Percentiles rank a stretch among this genome's conserved stretches.
Conservation (phyloP, 2,888 invertebrate species). For the Xylophagus ater region DNA sequence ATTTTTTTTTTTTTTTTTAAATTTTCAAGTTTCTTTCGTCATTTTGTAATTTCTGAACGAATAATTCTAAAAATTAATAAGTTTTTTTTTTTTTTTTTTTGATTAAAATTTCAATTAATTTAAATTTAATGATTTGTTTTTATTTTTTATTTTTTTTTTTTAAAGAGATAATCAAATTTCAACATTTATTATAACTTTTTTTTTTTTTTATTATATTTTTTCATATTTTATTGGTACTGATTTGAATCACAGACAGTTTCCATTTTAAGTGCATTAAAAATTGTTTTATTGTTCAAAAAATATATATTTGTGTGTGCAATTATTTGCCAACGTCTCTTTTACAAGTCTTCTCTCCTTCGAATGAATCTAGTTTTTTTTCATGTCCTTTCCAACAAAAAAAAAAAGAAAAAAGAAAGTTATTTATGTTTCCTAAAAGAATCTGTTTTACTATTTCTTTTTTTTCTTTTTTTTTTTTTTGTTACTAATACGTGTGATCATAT, state of each 20-base stretch:
- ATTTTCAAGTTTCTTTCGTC: too few species aligned
- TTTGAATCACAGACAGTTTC: conserved; percentile 14
- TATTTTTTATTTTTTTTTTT: too few species aligned
- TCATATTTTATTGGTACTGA: conserved; percentile 13
- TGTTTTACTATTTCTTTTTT: background rate
- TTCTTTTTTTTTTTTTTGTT: background rate
- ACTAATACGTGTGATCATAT: background rate
- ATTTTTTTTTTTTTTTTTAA: too few species aligned
- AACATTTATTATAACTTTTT: too few species aligned
- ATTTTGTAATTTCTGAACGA: too few species aligned
- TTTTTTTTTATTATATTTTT: conserved; percentile 1
- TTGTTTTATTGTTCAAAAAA: conserved; percentile 3
- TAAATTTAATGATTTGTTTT: too few species aligned
- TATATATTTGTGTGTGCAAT: too few species aligned
- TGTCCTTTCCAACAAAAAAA: background rate
- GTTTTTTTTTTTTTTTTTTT: too few species aligned
- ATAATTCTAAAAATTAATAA: too few species aligned
- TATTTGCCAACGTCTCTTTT: too few species aligned
- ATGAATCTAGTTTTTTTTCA: background rate
- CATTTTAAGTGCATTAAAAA: conserved; percentile 10
- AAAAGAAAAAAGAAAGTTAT: background rate
- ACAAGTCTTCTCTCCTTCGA: background rate
- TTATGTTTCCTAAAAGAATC: background rate
- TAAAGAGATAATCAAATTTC: too few species aligned
- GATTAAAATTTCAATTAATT: too few species aligned